Evolutionary conservation across 2,113 vertebrate species (phyloP).

Genomic region (Sinocyclocheilus rhinocerous): DNA sequence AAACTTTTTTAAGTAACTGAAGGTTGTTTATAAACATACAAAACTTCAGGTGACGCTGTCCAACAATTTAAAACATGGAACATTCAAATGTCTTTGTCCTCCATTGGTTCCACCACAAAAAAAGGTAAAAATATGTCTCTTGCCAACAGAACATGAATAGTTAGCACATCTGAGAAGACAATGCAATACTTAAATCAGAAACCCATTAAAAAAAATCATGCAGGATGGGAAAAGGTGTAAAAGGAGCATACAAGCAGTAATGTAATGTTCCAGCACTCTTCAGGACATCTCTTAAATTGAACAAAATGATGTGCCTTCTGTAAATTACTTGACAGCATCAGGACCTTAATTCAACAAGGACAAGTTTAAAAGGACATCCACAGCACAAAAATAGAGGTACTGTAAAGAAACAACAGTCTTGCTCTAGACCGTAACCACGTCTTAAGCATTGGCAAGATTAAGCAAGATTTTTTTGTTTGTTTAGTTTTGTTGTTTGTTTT

Average conservation of each 20-base stretch:
- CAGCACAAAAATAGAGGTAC: not conserved
- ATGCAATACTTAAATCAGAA: not conserved
- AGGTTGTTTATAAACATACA: not conserved
- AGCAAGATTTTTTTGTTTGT: too few relatives aligned
- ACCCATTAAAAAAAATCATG: not conserved
- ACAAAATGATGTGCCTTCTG: conserved; percentile 12
- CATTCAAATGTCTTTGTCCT: not conserved
- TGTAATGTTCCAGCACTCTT: not conserved
- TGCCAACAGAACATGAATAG: not conserved
- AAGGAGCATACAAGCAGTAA: conserved; percentile 16
- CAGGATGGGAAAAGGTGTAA: not conserved
- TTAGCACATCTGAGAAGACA: not conserved
- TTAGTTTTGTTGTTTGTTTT: too few relatives aligned
- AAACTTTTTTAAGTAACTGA: not conserved
- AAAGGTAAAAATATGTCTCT: not conserved
- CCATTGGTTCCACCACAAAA: not conserved
- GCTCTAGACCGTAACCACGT: too few relatives aligned
- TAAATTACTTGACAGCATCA: conserved; percentile 21
- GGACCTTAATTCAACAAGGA: not conserved
- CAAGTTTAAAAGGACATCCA: not conserved
- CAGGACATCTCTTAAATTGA: not conserved
- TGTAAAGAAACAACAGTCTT: not conserved
- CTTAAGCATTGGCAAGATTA: too few relatives aligned
- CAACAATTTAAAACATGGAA: not conserved
- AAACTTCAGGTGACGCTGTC: not conserved